These are phyloP conservation scores for Perizoma affinitatum DNA, from an alignment of 2,888 invertebrate species.

Conservation along the genomic window DNA sequence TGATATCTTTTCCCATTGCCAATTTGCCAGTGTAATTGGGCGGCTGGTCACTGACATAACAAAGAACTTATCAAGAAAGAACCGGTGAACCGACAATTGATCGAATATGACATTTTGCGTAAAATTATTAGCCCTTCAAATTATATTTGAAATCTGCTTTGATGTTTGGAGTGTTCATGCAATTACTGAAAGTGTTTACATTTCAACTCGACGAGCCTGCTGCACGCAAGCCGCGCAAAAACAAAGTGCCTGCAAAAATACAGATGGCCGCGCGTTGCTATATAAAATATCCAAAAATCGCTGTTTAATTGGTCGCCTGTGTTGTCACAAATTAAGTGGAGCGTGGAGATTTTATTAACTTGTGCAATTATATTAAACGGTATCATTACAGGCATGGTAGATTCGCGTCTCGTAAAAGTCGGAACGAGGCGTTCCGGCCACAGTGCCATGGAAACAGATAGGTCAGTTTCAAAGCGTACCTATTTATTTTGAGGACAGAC, in stretches of 20 bases:
- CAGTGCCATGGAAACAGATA: conserved; percentile 31
- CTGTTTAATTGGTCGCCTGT: conserved; percentile 71
- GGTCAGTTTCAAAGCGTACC: background rate
- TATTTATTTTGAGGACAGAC: background rate
- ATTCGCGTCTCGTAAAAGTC: conserved; percentile 55
- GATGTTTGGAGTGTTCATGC: conserved; percentile 45
- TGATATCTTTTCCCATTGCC: too few species aligned
- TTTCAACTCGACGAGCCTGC: conserved; percentile 47
- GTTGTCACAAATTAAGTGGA: conserved; percentile 78
- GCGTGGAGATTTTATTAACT: conserved; percentile 76
- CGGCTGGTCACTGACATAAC: too few species aligned
- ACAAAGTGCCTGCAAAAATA: conserved; percentile 55
- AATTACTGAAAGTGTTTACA: conserved; percentile 53
- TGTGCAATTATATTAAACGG: conserved; percentile 71
- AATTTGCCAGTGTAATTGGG: too few species aligned
- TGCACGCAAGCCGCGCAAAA: conserved; percentile 54
- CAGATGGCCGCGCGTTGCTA: conserved; percentile 55
- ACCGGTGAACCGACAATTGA: too few species aligned
- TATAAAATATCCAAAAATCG: conserved; percentile 68
- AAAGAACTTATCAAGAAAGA: too few species aligned
- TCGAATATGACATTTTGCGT: too few species aligned
- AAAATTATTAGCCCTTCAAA: too few species aligned
- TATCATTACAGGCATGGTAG: conserved; percentile 59
- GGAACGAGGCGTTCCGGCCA: conserved; percentile 54
- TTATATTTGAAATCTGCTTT: conserved; percentile 3